Conservation (phyloP, 2,113 vertebrate species). For the Bucco capensis region DNA sequence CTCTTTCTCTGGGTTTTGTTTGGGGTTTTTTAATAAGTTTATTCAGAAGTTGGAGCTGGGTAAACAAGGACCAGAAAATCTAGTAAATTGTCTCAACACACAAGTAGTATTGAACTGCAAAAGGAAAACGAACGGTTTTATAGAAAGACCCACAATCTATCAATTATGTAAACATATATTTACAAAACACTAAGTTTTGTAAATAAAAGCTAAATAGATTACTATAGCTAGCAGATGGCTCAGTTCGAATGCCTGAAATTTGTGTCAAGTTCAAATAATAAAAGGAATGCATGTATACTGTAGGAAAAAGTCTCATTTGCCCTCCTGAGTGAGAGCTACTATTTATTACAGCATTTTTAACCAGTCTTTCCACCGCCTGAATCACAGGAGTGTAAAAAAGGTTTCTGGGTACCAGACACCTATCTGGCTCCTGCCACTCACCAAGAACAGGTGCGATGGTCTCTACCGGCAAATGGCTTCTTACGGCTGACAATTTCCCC, state of each 20-base stretch:
- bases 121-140: neutral
- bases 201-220: constrained; percentile 25
- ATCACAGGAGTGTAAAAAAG: neutral
- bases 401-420: neutral
- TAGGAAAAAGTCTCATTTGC: neutral
- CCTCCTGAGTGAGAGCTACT: neutral
- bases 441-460: neutral
- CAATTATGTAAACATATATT: constrained; percentile 16
- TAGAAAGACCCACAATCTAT: neutral
- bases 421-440: neutral
- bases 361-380: neutral
- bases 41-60: neutral
- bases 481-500: neutral
- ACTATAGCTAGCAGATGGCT: constrained; percentile 29
- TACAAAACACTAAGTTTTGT: neutral
- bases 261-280: neutral
- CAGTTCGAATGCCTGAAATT: neutral
- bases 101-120: neutral
- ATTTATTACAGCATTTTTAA: neutral
- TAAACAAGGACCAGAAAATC: neutral
- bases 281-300: neutral
- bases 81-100: neutral
- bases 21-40: neutral
- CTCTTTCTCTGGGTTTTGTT: neutral
- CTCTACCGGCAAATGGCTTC: neutral